Percentiles rank a stretch among this genome's conserved stretches.
These are phyloP conservation scores for Peromyscus polionotus DNA, from an alignment of 2,113 vertebrate species.

Conservation along the genomic window DNA sequence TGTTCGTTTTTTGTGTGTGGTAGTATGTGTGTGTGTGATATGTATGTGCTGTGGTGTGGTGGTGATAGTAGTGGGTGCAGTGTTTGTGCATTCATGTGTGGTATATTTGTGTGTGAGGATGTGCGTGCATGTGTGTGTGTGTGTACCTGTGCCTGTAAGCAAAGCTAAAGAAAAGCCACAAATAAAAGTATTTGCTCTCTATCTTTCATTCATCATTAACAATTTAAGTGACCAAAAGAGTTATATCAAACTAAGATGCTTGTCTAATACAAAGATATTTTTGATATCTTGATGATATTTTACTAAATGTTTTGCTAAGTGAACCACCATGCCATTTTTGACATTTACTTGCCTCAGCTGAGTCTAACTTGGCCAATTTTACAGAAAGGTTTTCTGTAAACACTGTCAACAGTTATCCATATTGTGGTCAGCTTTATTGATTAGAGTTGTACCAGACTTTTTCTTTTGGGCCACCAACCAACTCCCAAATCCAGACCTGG, in stretches of 20 bases:
- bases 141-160: neutral
- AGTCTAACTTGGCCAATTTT: conserved; percentile 2
- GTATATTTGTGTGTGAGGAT: neutral
- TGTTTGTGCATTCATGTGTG: neutral
- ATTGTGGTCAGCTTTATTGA: conserved; percentile 8
- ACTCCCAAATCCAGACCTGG: neutral
- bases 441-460: neutral
- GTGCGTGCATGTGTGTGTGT: neutral
- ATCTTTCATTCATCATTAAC: neutral
- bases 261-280: neutral
- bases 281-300: neutral
- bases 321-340: neutral
- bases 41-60: neutral
- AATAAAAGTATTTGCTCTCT: neutral
- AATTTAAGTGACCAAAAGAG: neutral
- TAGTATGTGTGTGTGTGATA: neutral
- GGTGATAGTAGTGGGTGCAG: neutral
- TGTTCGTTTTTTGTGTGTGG: neutral
- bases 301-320: conserved; percentile 30
- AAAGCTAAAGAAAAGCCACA: conserved; percentile 29
- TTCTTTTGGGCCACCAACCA: neutral
- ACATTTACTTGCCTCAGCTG: neutral
- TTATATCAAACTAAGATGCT: neutral
- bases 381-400: conserved; percentile 16
- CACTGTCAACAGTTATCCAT: conserved; percentile 1